A percentile compares a stretch with the other conserved stretches of the same genome.
Evolutionary conservation across 2,888 invertebrate species (phyloP).

Genomic region (Brenthis ino): DNA sequence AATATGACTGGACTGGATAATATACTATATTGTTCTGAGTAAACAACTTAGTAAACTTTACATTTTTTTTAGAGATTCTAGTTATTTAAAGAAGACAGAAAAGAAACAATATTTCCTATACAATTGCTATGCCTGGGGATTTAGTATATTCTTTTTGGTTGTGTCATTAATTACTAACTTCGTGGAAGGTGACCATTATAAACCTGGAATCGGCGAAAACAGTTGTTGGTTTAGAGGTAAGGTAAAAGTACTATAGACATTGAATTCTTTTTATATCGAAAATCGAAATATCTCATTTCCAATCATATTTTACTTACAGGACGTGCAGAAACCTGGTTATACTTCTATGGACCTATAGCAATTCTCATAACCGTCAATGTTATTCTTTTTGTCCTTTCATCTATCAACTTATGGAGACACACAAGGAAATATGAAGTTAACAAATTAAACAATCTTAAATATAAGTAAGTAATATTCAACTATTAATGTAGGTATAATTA

Average conservation of each 20-base stretch:
- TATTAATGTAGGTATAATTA: no score
- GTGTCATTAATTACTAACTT: slow-evolving; percentile 79
- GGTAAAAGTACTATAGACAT: slow-evolving; percentile 24
- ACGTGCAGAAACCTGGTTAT: slow-evolving; percentile 81
- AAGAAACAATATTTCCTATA: slow-evolving; percentile 79
- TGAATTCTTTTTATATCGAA: not conserved
- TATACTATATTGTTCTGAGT: no score
- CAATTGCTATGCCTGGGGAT: slow-evolving; percentile 83
- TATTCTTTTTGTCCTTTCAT: slow-evolving; percentile 82
- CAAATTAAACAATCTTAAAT: slow-evolving; percentile 79
- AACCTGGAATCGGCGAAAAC: slow-evolving; percentile 81
- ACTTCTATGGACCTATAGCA: slow-evolving; percentile 86
- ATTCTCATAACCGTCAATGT: slow-evolving; percentile 81
- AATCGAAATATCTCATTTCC: no score
- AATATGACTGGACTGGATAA: not conserved
- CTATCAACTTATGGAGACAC: slow-evolving; percentile 80
- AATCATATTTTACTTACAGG: slow-evolving; percentile 58
- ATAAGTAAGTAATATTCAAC: slow-evolving; percentile 67
- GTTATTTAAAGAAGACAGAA: slow-evolving; percentile 70
- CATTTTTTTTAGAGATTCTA: slow-evolving; percentile 59
- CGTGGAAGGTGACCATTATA: slow-evolving; percentile 76
- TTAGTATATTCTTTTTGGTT: slow-evolving; percentile 77
- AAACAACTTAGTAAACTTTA: not conserved
- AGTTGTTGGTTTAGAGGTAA: slow-evolving; percentile 87
- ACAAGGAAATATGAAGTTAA: slow-evolving; percentile 77